Evolutionary conservation across 2,113 vertebrate genomes (phyloP).

Genomic region (Chlamydotis undulata): DNA sequence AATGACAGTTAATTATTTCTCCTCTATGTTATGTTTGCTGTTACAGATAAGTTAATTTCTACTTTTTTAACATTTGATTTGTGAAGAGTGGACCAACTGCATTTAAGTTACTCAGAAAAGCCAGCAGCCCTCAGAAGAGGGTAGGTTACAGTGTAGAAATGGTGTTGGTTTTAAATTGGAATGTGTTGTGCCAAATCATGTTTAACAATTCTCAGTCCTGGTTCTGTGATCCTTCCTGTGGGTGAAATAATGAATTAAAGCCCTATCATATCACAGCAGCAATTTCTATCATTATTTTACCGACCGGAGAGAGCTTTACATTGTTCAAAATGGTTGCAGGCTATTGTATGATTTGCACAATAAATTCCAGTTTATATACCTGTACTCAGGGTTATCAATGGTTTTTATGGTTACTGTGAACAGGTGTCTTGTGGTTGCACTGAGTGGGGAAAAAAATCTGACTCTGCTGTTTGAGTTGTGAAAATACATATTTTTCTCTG

Average conservation of each 20-base stretch:
- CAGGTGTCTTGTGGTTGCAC: constrained; percentile 8
- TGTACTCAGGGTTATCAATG: neutral
- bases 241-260: constrained; percentile 30
- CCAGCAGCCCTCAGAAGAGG: neutral
- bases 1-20: neutral
- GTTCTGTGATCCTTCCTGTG: neutral
- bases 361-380: neutral
- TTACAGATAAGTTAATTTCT: neutral
- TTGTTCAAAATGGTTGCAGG: neutral
- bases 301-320: neutral
- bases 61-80: neutral
- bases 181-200: constrained; percentile 6
- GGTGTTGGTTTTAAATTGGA: constrained; percentile 2
- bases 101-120: neutral
- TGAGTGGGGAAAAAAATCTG: neutral
- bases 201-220: neutral
- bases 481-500: neutral
- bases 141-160: neutral
- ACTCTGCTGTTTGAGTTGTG: neutral
- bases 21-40: neutral
- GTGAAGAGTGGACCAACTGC: neutral
- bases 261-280: neutral
- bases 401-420: neutral
- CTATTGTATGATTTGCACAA: neutral
- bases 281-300: neutral